Percentiles rank a stretch among this genome's conserved stretches.
phyloP scores from a whole-genome alignment of 2,113 vertebrate species.

The Halichoerus grypus region DNA sequence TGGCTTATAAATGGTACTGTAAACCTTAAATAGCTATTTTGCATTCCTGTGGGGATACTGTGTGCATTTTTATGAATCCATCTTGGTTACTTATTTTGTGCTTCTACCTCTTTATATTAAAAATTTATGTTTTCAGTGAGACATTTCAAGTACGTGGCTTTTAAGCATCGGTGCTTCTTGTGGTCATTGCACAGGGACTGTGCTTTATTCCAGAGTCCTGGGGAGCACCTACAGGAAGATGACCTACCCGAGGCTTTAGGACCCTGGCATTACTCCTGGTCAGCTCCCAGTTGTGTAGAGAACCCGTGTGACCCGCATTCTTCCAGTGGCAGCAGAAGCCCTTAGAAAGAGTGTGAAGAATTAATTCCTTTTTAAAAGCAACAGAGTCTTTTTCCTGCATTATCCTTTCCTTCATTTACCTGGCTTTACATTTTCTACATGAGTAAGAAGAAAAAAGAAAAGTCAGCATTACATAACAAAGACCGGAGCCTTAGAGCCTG shows the following conservation, averaged over 20 bases:
- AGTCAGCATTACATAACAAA: not conserved
- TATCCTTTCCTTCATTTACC: constrained; percentile 77
- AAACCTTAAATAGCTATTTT: constrained; percentile 68
- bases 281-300: constrained; percentile 63
- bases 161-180: constrained; percentile 56
- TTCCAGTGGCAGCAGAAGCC: constrained; percentile 65
- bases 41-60: constrained; percentile 57
- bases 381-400: constrained; percentile 73
- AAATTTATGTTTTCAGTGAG: constrained; percentile 68
- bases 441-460: constrained; percentile 39
- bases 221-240: not conserved
- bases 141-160: constrained; percentile 46
- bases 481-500: constrained; percentile 63
- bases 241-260: not conserved
- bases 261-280: constrained; percentile 38
- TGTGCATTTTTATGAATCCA: constrained; percentile 63
- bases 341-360: constrained; percentile 77
- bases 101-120: constrained; percentile 58
- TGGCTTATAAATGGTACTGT: constrained; percentile 67
- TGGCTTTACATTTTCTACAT: constrained; percentile 75
- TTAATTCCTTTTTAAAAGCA: constrained; percentile 78
- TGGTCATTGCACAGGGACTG: constrained; percentile 49
- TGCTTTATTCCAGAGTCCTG: constrained; percentile 32
- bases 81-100: constrained; percentile 60
- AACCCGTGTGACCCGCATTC: constrained; percentile 69